Evolutionary conservation across 2,797 vertebrate species (phyloP).

Genomic region (Simalia tracyae): DNA sequence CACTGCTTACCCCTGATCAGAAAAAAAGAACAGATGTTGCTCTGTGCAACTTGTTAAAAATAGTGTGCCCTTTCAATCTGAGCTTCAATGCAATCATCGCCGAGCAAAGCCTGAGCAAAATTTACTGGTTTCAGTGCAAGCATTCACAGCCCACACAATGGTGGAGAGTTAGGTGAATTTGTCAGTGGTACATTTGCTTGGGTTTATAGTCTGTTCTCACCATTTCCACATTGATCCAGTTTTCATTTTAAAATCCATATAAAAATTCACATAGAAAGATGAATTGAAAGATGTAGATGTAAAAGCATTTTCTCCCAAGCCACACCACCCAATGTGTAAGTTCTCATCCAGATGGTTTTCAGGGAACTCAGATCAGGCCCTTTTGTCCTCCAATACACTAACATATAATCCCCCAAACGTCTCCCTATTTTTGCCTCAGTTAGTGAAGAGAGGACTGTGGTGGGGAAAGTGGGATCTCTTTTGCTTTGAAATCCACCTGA

Average conservation of each 20-base stretch:
- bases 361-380: neutral
- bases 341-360: neutral
- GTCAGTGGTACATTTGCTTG: neutral
- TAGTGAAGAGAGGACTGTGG: neutral
- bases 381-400: too few relatives aligned
- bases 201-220: neutral
- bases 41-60: neutral
- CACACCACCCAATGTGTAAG: neutral
- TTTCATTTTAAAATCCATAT: neutral
- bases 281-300: neutral
- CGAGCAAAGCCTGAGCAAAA: neutral
- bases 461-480: neutral
- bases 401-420: neutral
- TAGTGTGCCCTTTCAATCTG: neutral
- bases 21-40: neutral
- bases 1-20: neutral
- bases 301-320: neutral
- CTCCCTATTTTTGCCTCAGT: neutral
- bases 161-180: neutral
- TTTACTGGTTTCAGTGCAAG: neutral
- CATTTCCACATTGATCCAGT: neutral
- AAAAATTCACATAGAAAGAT: neutral
- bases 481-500: neutral
- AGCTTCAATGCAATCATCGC: neutral
- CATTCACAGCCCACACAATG: neutral